A percentile compares a stretch with the other conserved stretches of the same genome.
Conservation (phyloP, 2,113 vertebrate genomes). For the Amphiprion percula region DNA sequence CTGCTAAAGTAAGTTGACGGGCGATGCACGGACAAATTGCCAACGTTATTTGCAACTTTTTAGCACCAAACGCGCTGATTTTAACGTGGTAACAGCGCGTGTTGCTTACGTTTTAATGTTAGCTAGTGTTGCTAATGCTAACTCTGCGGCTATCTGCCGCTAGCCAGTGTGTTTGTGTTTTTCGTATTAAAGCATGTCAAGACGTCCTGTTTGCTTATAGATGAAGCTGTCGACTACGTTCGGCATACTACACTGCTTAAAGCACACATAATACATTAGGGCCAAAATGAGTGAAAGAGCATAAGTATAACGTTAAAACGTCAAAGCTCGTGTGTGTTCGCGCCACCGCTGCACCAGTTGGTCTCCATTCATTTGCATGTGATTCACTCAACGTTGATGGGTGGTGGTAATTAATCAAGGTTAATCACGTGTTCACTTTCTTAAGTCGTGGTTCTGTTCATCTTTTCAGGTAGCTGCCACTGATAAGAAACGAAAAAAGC, state of each 20-base stretch:
- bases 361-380: neutral
- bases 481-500: neutral
- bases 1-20: conserved; percentile 2
- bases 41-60: neutral
- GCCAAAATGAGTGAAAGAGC: neutral
- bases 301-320: neutral
- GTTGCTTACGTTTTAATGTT: conserved; percentile 1
- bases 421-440: neutral
- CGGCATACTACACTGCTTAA: accelerated
- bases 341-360: conserved; percentile 26
- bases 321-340: conserved; percentile 19
- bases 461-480: neutral
- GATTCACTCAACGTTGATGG: too few relatives aligned
- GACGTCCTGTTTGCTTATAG: accelerated
- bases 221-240: neutral
- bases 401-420: too few relatives aligned
- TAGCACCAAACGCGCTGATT: neutral
- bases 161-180: conserved; percentile 25
- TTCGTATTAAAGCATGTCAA: neutral
- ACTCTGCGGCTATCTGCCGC: conserved; percentile 37
- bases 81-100: neutral
- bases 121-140: conserved; percentile 56
- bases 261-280: accelerated
- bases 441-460: neutral
- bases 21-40: accelerated